Percentiles rank a stretch among this genome's conserved stretches.
These are phyloP conservation scores for Leucania comma DNA, from an alignment of 2,888 invertebrate species.

Conservation along the genomic window DNA sequence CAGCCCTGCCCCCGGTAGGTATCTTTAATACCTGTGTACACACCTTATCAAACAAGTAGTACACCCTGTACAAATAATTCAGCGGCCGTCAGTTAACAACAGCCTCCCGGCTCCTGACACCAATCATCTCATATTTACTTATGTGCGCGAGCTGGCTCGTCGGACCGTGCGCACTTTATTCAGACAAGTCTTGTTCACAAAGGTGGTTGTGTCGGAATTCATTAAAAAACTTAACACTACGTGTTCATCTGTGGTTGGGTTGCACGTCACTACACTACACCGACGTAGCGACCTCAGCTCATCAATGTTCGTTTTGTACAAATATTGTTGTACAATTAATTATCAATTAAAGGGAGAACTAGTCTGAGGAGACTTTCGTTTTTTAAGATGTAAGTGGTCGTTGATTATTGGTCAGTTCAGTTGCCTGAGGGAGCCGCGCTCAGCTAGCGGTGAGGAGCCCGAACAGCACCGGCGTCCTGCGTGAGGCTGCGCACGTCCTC, in stretches of 20 bases:
- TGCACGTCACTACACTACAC: conserved; percentile 9
- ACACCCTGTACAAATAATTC: conserved; percentile 53
- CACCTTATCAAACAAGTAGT: conserved; percentile 54
- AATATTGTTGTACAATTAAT: conserved; percentile 17
- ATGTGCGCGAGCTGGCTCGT: conserved; percentile 27
- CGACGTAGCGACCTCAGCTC: conserved; percentile 5
- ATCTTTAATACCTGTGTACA: conserved; percentile 51
- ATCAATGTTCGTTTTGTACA: conserved; percentile 7
- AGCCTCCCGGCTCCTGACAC: conserved; percentile 45
- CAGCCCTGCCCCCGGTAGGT: conserved; percentile 59
- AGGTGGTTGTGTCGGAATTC: conserved; percentile 57
- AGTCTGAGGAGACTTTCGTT: conserved; percentile 1
- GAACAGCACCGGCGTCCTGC: not conserved
- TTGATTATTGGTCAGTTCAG: not conserved
- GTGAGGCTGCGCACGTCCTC: conserved; percentile 5
- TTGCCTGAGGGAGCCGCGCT: not conserved
- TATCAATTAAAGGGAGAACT: conserved; percentile 20
- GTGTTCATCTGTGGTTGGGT: conserved; percentile 21
- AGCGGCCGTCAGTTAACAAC: conserved; percentile 35
- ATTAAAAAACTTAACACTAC: conserved; percentile 29
- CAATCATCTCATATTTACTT: conserved; percentile 45
- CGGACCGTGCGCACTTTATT: conserved; percentile 34
- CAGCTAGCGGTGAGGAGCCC: not conserved
- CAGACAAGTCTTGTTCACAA: conserved; percentile 38
- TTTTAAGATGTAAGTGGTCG: conserved; percentile 49